These are phyloP conservation scores for Chiloscyllium plagiosum DNA, from an alignment of 2,113 vertebrate species.

Conservation along the genomic window DNA sequence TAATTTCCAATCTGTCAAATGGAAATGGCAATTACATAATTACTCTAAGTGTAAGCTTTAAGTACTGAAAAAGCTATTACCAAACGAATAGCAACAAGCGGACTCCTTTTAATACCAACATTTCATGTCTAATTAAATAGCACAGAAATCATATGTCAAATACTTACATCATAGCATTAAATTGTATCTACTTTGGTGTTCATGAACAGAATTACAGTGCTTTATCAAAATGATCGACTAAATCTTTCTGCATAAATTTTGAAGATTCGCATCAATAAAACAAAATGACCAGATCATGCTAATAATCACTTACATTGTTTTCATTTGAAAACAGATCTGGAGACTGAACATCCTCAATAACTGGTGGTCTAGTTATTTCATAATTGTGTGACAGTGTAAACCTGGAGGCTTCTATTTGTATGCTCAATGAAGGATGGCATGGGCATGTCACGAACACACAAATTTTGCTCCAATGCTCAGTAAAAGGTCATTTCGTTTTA, in stretches of 20 bases:
- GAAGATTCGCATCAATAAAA: not conserved
- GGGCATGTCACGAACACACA: not conserved
- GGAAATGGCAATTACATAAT: not conserved
- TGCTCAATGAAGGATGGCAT: not conserved
- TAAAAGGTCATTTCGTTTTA: not conserved
- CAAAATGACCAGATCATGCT: not conserved
- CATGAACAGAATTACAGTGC: not conserved
- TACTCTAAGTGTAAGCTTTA: not conserved
- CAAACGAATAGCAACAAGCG: not conserved
- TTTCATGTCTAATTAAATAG: not conserved
- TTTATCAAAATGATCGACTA: constrained; percentile 12
- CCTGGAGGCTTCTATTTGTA: constrained; percentile 21
- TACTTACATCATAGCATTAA: not conserved
- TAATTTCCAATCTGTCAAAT: constrained; percentile 1
- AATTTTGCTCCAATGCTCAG: constrained; percentile 21
- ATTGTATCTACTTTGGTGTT: not conserved
- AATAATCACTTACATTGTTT: not conserved
- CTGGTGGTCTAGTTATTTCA: not conserved
- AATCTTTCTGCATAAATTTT: not conserved
- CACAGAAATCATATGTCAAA: not conserved
- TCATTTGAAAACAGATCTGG: not conserved
- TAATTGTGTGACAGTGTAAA: too few species aligned
- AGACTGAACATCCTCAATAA: not conserved
- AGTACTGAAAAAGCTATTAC: not conserved
- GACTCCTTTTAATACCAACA: not conserved